Evolutionary conservation across 2,888 invertebrate genomes (phyloP), one percentile per base, ranked within the genome.

Genomic region (Agonopterix heracliana): DNA sequence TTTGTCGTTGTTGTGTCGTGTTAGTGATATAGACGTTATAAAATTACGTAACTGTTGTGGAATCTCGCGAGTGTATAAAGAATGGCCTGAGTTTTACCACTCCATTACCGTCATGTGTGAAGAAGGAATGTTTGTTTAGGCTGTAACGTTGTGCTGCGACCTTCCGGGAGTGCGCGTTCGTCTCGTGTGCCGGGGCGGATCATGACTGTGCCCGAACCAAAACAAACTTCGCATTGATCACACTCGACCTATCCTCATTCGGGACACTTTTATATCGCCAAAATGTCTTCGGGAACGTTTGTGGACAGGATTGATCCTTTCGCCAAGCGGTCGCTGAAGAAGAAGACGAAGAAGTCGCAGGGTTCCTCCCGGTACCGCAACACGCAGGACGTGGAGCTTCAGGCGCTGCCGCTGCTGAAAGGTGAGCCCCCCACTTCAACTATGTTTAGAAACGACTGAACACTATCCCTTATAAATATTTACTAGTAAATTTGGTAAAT

Each of bases 221-320:
- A 83, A 84, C 81, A 87, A 83, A 76, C 78, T 74, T 81, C 75
- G 76, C 79, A 87, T 85, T 89, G 80, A 89, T 86, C 72, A 78
- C 75, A 77, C 71, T 85, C 77, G 83, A 80, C 78, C 67, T 84
- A 77, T 85, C 75, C 81, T 84, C 86, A 83, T 74, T 83, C 81
- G 81, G 86, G 81, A 84, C 84, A 84, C 77, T 87, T 26, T 26
- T 79, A 76, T 77, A 83, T 75, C 78, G 74, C 72, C 85, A 90
- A 89, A 81, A 92, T 92, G 93, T 89, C 89, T 88, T 93, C 95
- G 90, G 94, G 93, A 90, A 94, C 96, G 86, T 96, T 98, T 92
- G 98, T 98, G 90, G 98, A 99, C 92, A 96, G 98, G 90, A 98
- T 99, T 91, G 99, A 99, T 92, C 99, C 99, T 76, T 99, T 99